These are phyloP conservation scores for Sapajus apella DNA, from an alignment of 2,113 vertebrate species.

Conservation along the genomic window DNA sequence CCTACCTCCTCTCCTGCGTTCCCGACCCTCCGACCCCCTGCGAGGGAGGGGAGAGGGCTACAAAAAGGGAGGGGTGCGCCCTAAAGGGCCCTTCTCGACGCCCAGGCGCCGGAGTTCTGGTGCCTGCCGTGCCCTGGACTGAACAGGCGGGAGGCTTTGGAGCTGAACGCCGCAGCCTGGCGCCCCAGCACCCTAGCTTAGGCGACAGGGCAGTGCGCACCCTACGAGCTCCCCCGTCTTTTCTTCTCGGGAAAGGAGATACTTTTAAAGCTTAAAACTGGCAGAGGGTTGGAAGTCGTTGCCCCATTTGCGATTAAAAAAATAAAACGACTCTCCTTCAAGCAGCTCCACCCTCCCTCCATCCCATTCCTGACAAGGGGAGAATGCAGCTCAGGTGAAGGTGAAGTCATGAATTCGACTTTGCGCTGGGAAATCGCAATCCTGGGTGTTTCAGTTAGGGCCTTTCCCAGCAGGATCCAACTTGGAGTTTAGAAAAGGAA, in stretches of 20 bases:
- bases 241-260: neutral
- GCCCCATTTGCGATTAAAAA: neutral
- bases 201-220: neutral
- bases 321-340: neutral
- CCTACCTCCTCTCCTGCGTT: rapidly evolving
- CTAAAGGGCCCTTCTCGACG: no score
- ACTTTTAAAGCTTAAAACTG: neutral
- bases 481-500: neutral
- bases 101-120: neutral
- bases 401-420: neutral
- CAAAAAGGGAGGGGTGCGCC: no score
- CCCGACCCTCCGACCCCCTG: rapidly evolving
- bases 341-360: no score
- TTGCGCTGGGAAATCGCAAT: neutral
- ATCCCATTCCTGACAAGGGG: neutral
- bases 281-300: neutral
- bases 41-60: no score
- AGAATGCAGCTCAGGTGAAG: neutral
- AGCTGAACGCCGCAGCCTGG: neutral
- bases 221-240: neutral
- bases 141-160: neutral
- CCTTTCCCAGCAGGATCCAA: neutral
- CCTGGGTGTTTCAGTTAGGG: neutral
- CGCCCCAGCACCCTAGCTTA: neutral
- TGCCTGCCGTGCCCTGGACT: neutral